These are phyloP conservation scores for Elegia similella DNA, from an alignment of 2,888 invertebrate species.

Conservation along the genomic window DNA sequence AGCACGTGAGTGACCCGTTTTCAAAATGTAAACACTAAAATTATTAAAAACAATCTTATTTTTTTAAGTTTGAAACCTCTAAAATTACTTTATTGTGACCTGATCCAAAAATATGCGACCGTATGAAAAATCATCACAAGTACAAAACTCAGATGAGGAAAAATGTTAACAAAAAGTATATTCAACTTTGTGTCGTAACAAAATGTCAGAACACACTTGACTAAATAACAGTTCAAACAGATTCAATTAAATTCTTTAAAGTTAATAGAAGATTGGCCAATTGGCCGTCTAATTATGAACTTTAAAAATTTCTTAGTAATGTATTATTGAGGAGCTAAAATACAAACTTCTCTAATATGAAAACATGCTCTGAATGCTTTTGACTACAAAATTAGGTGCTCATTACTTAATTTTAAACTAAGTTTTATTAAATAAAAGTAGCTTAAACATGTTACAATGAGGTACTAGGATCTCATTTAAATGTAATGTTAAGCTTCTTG, in stretches of 20 bases:
- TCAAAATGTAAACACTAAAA: too few relatives aligned
- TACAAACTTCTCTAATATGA: conserved; percentile 7
- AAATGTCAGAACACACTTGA: not conserved
- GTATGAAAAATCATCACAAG: too few relatives aligned
- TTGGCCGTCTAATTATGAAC: not conserved
- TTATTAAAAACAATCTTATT: too few relatives aligned
- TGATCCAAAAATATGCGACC: too few relatives aligned
- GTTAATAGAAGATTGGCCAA: not conserved
- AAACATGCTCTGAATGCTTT: not conserved
- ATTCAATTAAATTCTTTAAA: not conserved
- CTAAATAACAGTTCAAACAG: not conserved
- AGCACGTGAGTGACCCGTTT: too few relatives aligned
- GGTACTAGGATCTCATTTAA: too few relatives aligned
- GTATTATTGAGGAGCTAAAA: conserved; percentile 3
- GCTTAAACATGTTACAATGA: too few relatives aligned
- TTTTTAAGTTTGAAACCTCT: too few relatives aligned
- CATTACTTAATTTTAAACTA: not conserved
- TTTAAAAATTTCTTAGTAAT: not conserved
- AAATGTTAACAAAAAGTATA: not conserved
- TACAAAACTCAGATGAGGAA: not conserved
- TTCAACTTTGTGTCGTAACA: not conserved
- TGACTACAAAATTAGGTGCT: not conserved
- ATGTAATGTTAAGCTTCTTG: too few relatives aligned
- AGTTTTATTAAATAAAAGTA: not conserved
- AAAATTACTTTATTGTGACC: too few relatives aligned